A percentile compares a stretch with the other conserved stretches of the same genome.
phyloP scores from a whole-genome alignment of 2,888 invertebrate genomes.

The Drosophila anceps region DNA sequence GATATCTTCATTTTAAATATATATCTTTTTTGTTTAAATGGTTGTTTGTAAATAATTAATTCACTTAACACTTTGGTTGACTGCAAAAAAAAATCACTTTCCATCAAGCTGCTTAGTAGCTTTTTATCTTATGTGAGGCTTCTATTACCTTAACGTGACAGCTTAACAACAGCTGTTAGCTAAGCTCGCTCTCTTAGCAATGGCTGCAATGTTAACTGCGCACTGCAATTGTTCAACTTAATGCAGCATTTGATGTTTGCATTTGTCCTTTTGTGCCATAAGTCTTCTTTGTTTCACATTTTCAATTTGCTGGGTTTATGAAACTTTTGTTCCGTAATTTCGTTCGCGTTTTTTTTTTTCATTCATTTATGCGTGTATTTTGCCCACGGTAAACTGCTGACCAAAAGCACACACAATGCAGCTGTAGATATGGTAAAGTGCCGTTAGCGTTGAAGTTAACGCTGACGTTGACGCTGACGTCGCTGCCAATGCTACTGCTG shows the following conservation, averaged over 20 bases:
- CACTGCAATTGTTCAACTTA: background rate
- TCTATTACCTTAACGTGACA: background rate
- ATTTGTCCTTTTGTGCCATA: background rate
- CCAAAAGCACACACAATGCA: constrained; percentile 40
- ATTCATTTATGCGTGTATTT: constrained; percentile 15
- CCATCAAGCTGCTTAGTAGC: background rate
- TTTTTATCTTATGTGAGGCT: background rate
- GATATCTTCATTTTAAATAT: too few species aligned
- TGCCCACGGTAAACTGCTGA: constrained; percentile 25
- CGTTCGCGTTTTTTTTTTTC: background rate
- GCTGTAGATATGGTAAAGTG: constrained; percentile 43
- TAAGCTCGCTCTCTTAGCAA: background rate
- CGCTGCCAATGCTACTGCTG: constrained; percentile 24
- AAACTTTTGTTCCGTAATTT: background rate
- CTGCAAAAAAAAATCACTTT: too few species aligned
- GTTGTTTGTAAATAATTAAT: too few species aligned
- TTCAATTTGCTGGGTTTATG: constrained; percentile 10
- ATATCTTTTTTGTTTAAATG: too few species aligned
- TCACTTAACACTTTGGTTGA: background rate
- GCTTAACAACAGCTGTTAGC: background rate
- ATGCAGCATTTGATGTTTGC: constrained; percentile 1
- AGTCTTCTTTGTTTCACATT: constrained; percentile 6
- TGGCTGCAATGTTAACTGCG: background rate
- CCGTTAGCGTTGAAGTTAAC: constrained; percentile 37
- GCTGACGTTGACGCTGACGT: constrained; percentile 30